Base-by-base conservation (phyloP, 2,888 invertebrate genomes). In the Isoperla grammatica region DNA sequence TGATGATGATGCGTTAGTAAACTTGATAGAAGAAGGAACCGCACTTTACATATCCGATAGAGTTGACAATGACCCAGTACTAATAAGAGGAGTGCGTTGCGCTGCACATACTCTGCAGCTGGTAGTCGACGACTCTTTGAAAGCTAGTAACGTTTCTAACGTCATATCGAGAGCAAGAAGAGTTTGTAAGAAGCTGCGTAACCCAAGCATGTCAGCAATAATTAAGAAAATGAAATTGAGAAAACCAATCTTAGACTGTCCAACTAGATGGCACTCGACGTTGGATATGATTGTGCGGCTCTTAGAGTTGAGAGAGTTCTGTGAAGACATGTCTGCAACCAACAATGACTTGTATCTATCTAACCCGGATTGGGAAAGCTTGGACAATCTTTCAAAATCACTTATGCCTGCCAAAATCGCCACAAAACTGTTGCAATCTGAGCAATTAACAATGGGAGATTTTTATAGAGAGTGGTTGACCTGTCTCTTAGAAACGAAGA, bases 31-130 rank as follows among this genome's bases (percentile, higher is more conserved):
- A n/a, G 50, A 50, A 15, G 50, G 35, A n/a, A 1, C 1, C 37
- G 50, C 12, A 6, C 6, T 12, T 35, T 4, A 13, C 17, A 15
- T 15, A 2, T 13, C 12, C 15, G n/a, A 6, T 12, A 3, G 2
- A n/a, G 5, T 20, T 12, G 48, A 17, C 23, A 20, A 20, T 6
- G n/a, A 13, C n/a, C n/a, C n/a, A 4, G 8, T 12, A n/a, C 5
- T 39, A 2, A 2, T 57, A 11, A 39, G n/a, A 17, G 57, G 49
- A 12, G 57, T 57, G 12, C 2, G 29, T 9, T 57, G 57, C 19
- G 57, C 57, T 15, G 57, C 48, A n/a, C 57, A 57, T 37, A 57
- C 48, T 5, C 37, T 35, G 46, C 57, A 48, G 35, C 23, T 57
- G 12, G 57, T 37, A 12, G 57, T 57, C 5, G 39, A 46, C 15